Percentiles rank a stretch among this genome's conserved stretches.
These are phyloP conservation scores for Calephelis perditalis DNA, from an alignment of 2,888 invertebrate genomes.

Conservation along the genomic window DNA sequence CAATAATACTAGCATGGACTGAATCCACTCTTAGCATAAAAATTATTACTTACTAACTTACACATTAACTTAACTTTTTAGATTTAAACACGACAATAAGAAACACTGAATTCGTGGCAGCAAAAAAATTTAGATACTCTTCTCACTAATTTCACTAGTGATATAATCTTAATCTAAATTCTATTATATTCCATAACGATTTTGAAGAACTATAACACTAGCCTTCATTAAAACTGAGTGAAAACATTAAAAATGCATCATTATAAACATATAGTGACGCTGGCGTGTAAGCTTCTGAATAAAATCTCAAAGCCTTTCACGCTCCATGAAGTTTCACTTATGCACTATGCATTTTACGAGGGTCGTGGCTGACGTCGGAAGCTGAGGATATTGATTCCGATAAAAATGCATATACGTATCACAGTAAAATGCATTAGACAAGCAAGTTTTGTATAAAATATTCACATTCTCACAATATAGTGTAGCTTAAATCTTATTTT, in stretches of 20 bases:
- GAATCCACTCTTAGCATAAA: too few relatives aligned
- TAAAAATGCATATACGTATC: slow-evolving; percentile 4
- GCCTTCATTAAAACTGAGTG: background rate
- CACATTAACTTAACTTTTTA: too few relatives aligned
- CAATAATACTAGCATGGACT: too few relatives aligned
- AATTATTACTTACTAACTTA: too few relatives aligned
- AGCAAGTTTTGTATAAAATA: background rate
- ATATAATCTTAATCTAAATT: too few relatives aligned
- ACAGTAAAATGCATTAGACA: slow-evolving; percentile 1
- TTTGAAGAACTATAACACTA: background rate
- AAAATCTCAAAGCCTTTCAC: slow-evolving; percentile 28
- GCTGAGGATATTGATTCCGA: slow-evolving; percentile 9
- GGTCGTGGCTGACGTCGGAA: slow-evolving; percentile 10
- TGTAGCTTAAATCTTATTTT: too few relatives aligned
- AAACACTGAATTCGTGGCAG: too few relatives aligned
- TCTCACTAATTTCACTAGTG: too few relatives aligned
- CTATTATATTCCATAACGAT: too few relatives aligned
- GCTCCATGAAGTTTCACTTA: slow-evolving; percentile 28
- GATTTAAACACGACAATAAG: too few relatives aligned
- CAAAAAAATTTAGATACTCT: too few relatives aligned
- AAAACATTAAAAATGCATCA: slow-evolving; percentile 5
- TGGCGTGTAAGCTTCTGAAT: slow-evolving; percentile 22
- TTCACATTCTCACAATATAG: too few relatives aligned
- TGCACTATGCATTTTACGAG: slow-evolving; percentile 21
- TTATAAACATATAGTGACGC: slow-evolving; percentile 25